Conservation (phyloP, 2,888 invertebrate species). For the Artemia sp. region DNA sequence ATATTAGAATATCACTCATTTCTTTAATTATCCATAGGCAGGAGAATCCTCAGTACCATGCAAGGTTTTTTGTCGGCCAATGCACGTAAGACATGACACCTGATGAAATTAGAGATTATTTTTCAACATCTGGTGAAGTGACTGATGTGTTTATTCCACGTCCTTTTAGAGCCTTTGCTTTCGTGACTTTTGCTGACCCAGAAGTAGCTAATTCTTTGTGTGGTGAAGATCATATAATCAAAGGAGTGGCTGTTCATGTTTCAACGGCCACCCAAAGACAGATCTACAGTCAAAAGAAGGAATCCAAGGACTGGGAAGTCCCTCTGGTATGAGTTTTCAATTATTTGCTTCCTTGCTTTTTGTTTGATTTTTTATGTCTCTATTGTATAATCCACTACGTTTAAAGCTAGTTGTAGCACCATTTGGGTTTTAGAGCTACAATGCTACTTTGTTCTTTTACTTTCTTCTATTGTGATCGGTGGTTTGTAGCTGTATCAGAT, state of each 20-base stretch:
- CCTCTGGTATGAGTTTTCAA: neutral
- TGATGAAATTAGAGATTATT: slow-evolving; percentile 75
- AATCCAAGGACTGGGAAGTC: slow-evolving; percentile 27
- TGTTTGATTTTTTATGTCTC: too few species aligned
- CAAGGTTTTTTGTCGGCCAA: slow-evolving; percentile 81
- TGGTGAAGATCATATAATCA: slow-evolving; percentile 84
- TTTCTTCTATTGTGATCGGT: too few species aligned
- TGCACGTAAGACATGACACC: slow-evolving; percentile 82
- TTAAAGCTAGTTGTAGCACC: too few species aligned
- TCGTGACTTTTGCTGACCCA: slow-evolving; percentile 82
- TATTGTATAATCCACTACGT: too few species aligned
- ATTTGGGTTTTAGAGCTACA: too few species aligned
- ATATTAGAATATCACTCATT: neutral
- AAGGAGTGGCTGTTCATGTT: slow-evolving; percentile 72
- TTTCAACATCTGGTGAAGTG: slow-evolving; percentile 77
- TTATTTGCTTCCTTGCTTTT: too few species aligned
- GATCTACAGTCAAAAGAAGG: slow-evolving; percentile 33
- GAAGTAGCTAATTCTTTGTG: slow-evolving; percentile 76
- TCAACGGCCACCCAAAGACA: slow-evolving; percentile 67
- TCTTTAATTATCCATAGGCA: slow-evolving; percentile 17
- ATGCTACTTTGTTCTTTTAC: too few species aligned
- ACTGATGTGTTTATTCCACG: slow-evolving; percentile 90
- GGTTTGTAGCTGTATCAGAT: too few species aligned
- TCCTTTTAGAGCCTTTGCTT: slow-evolving; percentile 78
- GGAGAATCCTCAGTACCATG: slow-evolving; percentile 49